Evolutionary conservation across 2,888 invertebrate genomes (phyloP), one percentile per base, ranked within the genome.

Genomic region (Lacanobia oleracea): DNA sequence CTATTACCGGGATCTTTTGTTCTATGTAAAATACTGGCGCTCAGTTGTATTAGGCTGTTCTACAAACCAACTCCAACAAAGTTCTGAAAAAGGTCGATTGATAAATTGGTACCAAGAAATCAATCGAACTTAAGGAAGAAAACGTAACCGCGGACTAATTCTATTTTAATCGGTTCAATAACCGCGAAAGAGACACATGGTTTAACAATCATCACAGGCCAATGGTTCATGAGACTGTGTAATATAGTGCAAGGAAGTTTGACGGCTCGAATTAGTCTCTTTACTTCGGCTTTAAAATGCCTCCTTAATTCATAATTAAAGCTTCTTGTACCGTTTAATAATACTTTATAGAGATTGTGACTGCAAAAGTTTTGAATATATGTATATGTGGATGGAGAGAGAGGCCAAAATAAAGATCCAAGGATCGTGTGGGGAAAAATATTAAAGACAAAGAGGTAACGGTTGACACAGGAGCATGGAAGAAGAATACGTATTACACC

Each of bases 151-250:
- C 33, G 10, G 18, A n/a, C 10, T 12, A n/a, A 56, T n/a, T 57
- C 57, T 51, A 51, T 21, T 51, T 51, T 60, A 43, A 60, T 16
- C 10, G 43, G 60, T 45, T 45, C 60, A 45, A 14, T 61, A 43
- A 61, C 60, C 60, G 23, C 10, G 43, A 60, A 16, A 18, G 14
- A 5, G 43, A 43, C 23, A 2, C 7, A 45, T 43, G 23, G 60
- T 16, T 61, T 23, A 61, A 61, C 60, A 61, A 61, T 23, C 10
- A 23, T 5, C 16, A 6, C 8, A 9, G 21, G 16, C 16, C 21
- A 60, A 10, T 43, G 9, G 37, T 60, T 43, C 16, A 23, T 61
- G 21, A 12, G 23, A 45, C n/a, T n/a, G 21, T 2, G 7, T 59
- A 2, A 21, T 14, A 10, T 10, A 7, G 14, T 59, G 12, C 2